Base-by-base conservation (phyloP, 2,113 vertebrate genomes). In the Rhabdornis inornatus region DNA sequence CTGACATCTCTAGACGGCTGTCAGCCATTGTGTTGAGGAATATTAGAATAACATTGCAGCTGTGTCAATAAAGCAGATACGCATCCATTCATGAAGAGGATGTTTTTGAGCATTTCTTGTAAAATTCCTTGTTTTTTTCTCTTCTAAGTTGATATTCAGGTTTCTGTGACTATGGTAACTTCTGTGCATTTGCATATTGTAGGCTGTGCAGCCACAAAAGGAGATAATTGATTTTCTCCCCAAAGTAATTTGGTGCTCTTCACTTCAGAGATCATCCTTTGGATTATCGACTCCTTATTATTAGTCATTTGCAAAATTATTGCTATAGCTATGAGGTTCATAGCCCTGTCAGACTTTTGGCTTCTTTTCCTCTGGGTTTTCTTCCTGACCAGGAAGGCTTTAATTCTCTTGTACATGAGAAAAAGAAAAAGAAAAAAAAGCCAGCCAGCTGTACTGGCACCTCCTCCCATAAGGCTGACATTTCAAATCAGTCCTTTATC, bases 171-270 rank as follows among this genome's bases (percentile, higher is more conserved):
- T 93, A 75, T 90, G 77, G 92, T 91, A 97, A 71, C 83, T 93
- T 91, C 53, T 90, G 55, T 82, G 40, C 49, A 96, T 97, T 97
- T 97, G 79, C 92, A 95, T 96, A 94, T 89, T 89, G 89, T 91
- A 81, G 88, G 72, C 83, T 95, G 47, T 96, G 75, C 77, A 92
- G 86, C 71, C 77, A 39, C 72, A 88, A 75, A 93, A 92, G 95
- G 72, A 97, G 92, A 79, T 87, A 97, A 97, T 96, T 97, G 96
- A 97, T 97, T 97, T 97, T 94, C 87, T 97, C 59, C 95, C 89
- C 6, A 4, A 96, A 96, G 96, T 91, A 97, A 97, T 97, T 96
- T 89, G 92, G 84, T 90, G 71, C 95, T 95, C 81, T 92, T 96
- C 95, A 96, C 95, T 97, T 97, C 92, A 96, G 92, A 96, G 95